Conservation (phyloP, 1,140 invertebrate genomes). For the Philaenus spumarius region DNA sequence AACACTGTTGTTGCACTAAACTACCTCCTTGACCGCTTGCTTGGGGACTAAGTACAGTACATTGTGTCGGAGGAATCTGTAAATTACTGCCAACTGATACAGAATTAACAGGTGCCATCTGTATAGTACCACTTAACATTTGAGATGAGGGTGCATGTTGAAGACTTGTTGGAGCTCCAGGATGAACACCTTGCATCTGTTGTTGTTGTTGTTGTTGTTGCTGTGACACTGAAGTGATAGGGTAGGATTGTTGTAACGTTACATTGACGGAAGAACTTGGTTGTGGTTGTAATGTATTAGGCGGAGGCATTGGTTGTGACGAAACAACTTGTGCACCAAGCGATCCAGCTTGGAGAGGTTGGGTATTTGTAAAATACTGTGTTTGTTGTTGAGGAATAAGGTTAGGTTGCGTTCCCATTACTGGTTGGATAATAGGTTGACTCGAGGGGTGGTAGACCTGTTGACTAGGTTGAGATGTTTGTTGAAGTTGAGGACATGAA, state of each 20-base stretch:
- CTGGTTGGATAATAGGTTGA: slow-evolving; percentile 42
- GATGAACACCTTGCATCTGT: slow-evolving; percentile 4
- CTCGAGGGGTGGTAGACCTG: slow-evolving; percentile 41
- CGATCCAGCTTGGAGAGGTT: slow-evolving; percentile 5
- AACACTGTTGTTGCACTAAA: slow-evolving; percentile 42
- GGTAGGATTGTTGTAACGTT: slow-evolving; percentile 3
- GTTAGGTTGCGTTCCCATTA: slow-evolving; percentile 41
- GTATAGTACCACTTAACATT: background rate
- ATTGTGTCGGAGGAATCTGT: slow-evolving; percentile 28
- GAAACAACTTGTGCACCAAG: background rate
- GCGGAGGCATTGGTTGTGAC: background rate
- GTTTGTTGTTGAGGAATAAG: slow-evolving; percentile 20
- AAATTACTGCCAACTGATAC: background rate
- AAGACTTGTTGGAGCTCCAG: background rate
- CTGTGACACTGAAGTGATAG: slow-evolving; percentile 20
- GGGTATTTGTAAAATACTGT: slow-evolving; percentile 14
- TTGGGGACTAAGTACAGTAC: slow-evolving; percentile 16
- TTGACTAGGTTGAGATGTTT: slow-evolving; percentile 40
- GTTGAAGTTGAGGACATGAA: slow-evolving; percentile 24
- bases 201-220: slow-evolving; percentile 21
- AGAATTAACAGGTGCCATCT: background rate
- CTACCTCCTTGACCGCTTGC: slow-evolving; percentile 42
- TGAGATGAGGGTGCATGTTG: slow-evolving; percentile 9
- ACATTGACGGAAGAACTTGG: slow-evolving; percentile 2
- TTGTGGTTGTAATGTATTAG: slow-evolving; percentile 12